phyloP scores from a whole-genome alignment of 2,113 vertebrate species.

The Sebastes schlegelii region DNA sequence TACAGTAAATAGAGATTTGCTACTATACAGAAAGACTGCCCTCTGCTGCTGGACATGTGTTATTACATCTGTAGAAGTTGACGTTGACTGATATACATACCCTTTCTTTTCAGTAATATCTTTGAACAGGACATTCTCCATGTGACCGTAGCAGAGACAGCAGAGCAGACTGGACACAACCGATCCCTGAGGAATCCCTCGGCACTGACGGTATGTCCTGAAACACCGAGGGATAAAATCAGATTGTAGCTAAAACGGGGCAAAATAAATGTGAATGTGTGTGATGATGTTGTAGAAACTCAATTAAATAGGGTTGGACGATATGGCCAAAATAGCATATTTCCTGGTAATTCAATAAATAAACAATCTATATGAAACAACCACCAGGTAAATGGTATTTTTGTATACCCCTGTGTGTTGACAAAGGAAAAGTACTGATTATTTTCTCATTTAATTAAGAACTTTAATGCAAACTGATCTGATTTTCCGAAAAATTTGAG shows the following conservation, averaged over 20 bases:
- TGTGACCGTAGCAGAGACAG: conserved; percentile 94
- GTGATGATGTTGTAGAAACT: not conserved
- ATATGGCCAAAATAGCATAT: too few species aligned
- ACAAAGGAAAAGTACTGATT: too few species aligned
- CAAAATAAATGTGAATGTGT: not conserved
- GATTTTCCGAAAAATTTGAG: too few species aligned
- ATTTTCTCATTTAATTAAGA: too few species aligned
- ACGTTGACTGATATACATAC: conserved; percentile 23
- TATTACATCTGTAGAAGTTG: conserved; percentile 14
- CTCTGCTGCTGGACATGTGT: conserved; percentile 43
- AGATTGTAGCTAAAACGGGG: not conserved
- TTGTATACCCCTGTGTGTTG: too few species aligned
- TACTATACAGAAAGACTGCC: conserved; percentile 15
- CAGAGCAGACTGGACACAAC: conserved; percentile 92
- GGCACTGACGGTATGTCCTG: conserved; percentile 89
- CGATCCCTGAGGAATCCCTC: conserved; percentile 94
- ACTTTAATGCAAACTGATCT: too few species aligned
- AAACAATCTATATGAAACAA: too few species aligned
- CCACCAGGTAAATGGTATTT: too few species aligned
- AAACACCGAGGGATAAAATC: not conserved
- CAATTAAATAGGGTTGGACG: too few species aligned
- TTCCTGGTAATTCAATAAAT: too few species aligned
- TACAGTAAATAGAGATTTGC: not conserved
- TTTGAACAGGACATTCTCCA: conserved; percentile 89
- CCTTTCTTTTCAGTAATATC: conserved; percentile 82